Conservation (phyloP, 2,888 invertebrate species). For the Salpingus planirostris region DNA sequence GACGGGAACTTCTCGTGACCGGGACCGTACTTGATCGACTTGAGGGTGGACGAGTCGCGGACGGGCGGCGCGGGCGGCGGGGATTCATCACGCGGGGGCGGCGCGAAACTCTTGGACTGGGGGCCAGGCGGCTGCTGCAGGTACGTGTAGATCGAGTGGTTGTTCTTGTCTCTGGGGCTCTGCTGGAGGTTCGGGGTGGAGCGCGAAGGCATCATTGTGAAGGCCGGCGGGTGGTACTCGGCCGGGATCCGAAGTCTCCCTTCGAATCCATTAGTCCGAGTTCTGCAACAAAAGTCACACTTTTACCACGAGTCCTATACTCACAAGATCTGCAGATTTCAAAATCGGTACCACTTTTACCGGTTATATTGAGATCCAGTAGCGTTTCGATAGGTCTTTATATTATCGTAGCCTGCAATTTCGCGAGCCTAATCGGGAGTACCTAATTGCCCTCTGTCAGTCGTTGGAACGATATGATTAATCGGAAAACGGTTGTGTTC, state of each 20-base stretch:
- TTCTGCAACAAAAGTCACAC: too few species aligned
- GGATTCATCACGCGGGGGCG: slow-evolving; percentile 42
- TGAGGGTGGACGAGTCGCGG: slow-evolving; percentile 58
- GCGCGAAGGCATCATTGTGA: slow-evolving; percentile 42
- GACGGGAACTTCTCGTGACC: slow-evolving; percentile 69
- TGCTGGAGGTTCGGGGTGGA: slow-evolving; percentile 42
- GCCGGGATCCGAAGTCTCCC: slow-evolving; percentile 22
- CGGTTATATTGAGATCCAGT: too few species aligned
- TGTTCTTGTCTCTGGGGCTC: slow-evolving; percentile 15
- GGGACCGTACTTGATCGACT: slow-evolving; percentile 56
- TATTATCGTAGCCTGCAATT: too few species aligned
- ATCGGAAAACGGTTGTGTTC: too few species aligned
- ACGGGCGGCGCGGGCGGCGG: slow-evolving; percentile 54
- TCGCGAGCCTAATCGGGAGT: too few species aligned
- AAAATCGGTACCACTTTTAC: too few species aligned
- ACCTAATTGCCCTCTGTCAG: too few species aligned
- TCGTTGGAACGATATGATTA: too few species aligned
- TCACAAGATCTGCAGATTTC: too few species aligned
- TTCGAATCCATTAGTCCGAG: slow-evolving; percentile 31
- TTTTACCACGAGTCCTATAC: too few species aligned
- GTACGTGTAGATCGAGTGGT: slow-evolving; percentile 27
- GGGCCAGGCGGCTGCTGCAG: slow-evolving; percentile 32
- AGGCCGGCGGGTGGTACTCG: slow-evolving; percentile 14
- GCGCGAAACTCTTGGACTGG: slow-evolving; percentile 6
- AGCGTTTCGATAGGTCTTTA: too few species aligned